Evolutionary conservation across 2,888 invertebrate genomes (phyloP).

Genomic region (Campaea margaritaria): DNA sequence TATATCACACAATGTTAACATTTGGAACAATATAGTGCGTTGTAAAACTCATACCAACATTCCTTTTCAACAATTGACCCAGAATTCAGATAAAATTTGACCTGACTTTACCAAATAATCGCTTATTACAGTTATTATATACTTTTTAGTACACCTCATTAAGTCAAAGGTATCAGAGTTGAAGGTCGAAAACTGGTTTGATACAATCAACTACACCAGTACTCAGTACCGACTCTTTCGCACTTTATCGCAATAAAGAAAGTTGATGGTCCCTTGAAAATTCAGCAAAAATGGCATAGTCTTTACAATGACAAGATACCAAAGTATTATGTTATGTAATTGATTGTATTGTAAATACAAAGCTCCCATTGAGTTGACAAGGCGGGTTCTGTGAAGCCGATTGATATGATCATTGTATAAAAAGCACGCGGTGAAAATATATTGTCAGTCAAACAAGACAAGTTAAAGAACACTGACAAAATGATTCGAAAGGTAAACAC

Average conservation of each 20-base stretch:
- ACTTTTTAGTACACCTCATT: conserved; percentile 28
- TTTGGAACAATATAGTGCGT: too few relatives aligned
- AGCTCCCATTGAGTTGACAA: conserved; percentile 33
- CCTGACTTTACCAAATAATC: conserved; percentile 40
- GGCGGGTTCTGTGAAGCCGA: conserved; percentile 46
- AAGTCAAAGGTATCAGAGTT: conserved; percentile 56
- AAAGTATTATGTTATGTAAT: conserved; percentile 14
- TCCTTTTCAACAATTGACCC: conserved; percentile 20
- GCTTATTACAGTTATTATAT: conserved; percentile 37
- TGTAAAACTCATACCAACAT: conserved; percentile 8
- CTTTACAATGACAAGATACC: conserved; percentile 5
- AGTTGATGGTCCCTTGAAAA: not conserved
- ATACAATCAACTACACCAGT: conserved; percentile 37
- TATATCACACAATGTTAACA: too few relatives aligned
- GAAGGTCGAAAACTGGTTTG: conserved; percentile 64
- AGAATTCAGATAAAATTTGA: conserved; percentile 36
- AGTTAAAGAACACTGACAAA: conserved; percentile 41
- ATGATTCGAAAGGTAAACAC: conserved; percentile 57
- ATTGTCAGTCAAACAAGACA: conserved; percentile 55
- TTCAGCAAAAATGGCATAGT: not conserved
- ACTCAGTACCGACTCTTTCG: not conserved
- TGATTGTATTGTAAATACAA: conserved; percentile 7
- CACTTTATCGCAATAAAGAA: conserved; percentile 6
- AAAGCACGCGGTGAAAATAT: conserved; percentile 51
- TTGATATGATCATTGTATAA: conserved; percentile 58